Base-by-base conservation (phyloP, 1,140 invertebrate genomes). In the Heliothis virescens region DNA sequence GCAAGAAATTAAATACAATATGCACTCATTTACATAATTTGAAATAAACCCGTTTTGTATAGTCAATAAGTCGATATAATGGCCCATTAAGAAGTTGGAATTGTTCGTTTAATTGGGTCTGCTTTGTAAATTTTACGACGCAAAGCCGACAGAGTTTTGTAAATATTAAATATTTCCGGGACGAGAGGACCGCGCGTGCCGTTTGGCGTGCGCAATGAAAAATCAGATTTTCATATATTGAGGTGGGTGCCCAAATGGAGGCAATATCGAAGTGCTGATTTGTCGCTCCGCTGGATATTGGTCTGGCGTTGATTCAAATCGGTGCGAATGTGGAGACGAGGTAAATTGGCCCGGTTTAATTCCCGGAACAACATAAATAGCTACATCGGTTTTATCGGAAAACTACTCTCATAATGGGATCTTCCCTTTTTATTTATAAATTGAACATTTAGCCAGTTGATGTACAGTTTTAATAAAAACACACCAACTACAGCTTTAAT, bases 251-350 rank as follows among this genome's bases (percentile, higher is more conserved):
- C 90, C 89, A 93, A 94, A 94, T 94, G 91, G 91, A 93, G 92
- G 91, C 91, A 94, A 94, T 94, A 93, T 93, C 91, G 92, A 88
- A 93, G 91, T 94, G 91, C 92, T 92, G 92, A 94, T 94, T 94
- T 94, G 90, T 94, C 92, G 91, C 90, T 92, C 86, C 89, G 83
- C 81, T 93, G 92, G 87, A 92, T 94, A 93, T 93, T 89, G 92
- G 86, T 92, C 89, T 92, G 91, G 91, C 89, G 90, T 89, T 90
- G 92, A 92, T 91, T 93, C 91, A 93, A 93, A 94, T 93, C 91
- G 85, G 85, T 85, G 83, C 89, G 86, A 92, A 86, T 90, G 88
- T 69, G 83, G 84, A 84, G 79, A 83, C 82, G 84, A 79, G 84
- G 84, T 85, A 88, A 89, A 91, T 89, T 85, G 85, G 67, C 15